Conservation (phyloP, 1,140 invertebrate genomes). For the Scylla paramamosain region DNA sequence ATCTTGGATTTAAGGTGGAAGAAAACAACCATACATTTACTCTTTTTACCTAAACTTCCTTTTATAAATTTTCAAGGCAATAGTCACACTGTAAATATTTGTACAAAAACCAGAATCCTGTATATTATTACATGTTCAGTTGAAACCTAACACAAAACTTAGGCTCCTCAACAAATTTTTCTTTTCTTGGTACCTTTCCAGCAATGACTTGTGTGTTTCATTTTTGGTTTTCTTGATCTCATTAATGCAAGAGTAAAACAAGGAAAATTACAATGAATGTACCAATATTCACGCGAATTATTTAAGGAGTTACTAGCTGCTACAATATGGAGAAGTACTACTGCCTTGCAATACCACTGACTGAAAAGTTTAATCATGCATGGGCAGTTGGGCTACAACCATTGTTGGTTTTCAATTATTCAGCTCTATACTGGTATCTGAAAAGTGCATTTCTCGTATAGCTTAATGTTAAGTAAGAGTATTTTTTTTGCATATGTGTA, state of each 20-base stretch:
- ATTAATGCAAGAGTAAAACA: neutral
- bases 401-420: neutral
- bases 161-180: neutral
- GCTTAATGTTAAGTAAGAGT: neutral
- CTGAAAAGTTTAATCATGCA: neutral
- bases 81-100: constrained; percentile 65
- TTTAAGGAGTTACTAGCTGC: no score
- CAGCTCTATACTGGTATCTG: neutral
- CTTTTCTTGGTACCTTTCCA: neutral
- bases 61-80: constrained; percentile 56
- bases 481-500: constrained; percentile 17
- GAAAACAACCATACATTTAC: constrained; percentile 12
- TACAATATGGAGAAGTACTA: neutral
- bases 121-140: constrained; percentile 8
- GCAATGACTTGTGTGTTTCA: constrained; percentile 5
- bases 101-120: constrained; percentile 62
- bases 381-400: neutral
- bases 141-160: constrained; percentile 32
- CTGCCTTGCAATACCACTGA: neutral
- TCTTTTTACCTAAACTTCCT: constrained; percentile 37
- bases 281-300: no score
- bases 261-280: neutral
- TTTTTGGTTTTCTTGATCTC: neutral
- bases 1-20: neutral
- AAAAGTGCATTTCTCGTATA: neutral